Evolutionary conservation across 2,797 vertebrate genomes (phyloP).

Genomic region (Euthynnus affinis): DNA sequence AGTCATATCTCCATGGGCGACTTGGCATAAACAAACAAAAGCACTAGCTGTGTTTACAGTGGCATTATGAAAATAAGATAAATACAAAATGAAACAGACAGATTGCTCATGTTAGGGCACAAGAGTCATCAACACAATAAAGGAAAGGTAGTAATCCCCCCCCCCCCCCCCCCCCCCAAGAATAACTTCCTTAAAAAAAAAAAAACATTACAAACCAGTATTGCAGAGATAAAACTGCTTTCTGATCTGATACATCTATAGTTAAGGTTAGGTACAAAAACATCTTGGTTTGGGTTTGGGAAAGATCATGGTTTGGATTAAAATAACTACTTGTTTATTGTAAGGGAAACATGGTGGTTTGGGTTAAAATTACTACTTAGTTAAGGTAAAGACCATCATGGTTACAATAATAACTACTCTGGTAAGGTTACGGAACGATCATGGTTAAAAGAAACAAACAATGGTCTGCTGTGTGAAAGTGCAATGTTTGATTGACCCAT

Average conservation of each 20-base stretch:
- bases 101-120: slow-evolving; percentile 44
- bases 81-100: slow-evolving; percentile 50
- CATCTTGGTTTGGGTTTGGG: background rate
- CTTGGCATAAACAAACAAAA: slow-evolving; percentile 58
- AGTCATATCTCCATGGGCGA: slow-evolving; percentile 35
- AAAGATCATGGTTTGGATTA: background rate
- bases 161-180: no score
- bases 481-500: background rate
- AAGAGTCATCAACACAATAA: slow-evolving; percentile 54
- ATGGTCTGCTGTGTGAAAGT: background rate
- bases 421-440: no score
- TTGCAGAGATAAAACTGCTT: background rate
- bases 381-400: no score
- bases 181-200: no score
- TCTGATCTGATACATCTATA: background rate
- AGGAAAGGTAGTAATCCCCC: background rate
- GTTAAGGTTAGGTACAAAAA: no score
- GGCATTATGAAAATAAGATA: slow-evolving; percentile 50
- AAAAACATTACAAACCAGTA: background rate
- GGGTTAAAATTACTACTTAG: no score
- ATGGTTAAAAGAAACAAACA: background rate
- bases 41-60: slow-evolving; percentile 60
- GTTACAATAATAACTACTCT: no score
- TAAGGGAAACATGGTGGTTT: no score
- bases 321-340: background rate